Base-by-base conservation (phyloP, 35 echinoderm and acorn worm genomes). In the Amphiura filiformis region DNA sequence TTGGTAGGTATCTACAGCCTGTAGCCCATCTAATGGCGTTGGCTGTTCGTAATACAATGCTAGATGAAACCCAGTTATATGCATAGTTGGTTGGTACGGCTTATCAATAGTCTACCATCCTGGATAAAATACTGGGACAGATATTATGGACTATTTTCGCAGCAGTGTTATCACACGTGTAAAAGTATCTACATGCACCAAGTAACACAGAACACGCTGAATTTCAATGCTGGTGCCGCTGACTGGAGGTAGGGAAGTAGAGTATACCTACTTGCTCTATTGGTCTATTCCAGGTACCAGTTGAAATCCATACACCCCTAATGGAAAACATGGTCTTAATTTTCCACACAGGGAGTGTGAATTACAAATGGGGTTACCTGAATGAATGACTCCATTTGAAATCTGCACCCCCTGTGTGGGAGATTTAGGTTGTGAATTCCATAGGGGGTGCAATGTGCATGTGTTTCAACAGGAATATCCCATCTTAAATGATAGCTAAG, bases 21-120 rank as follows among this genome's bases (percentile, higher is more conserved):
- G 11, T 35, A 75, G 57, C 39, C 56, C 36, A 34, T 23, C 26
- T 38, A 37, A 36, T 85, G 83, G 32, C 75, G 83, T 85, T 56
- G 56, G 65, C 83, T 85, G 83, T 85, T 85, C 83, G 83, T n/a
- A 70, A 36, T 85, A 64, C 83, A 85, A 85, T 85, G 83, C 83
- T 85, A 85, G 31, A 80, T 52, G 3, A 70, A 70, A 70, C 61
- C 61, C 61, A 70, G 61, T 70, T 18, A 23, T 70, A 70, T 26
- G 61, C 61, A 52, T 52, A 52, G 26, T 70, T n/a, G 61, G 61
- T 26, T 70, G 61, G 61, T n/a, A n/a, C 2, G 26, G 61, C 26
- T 70, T 2, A 30, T 30, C 61, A 30, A n/a, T 70, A 70, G 61
- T 30, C 61, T 15, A 70, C 61, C 26, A n/a, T 70, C 61, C 61